These are phyloP conservation scores for Drosophila persimilis DNA, from an alignment of 1,140 invertebrate genomes.

Conservation along the genomic window DNA sequence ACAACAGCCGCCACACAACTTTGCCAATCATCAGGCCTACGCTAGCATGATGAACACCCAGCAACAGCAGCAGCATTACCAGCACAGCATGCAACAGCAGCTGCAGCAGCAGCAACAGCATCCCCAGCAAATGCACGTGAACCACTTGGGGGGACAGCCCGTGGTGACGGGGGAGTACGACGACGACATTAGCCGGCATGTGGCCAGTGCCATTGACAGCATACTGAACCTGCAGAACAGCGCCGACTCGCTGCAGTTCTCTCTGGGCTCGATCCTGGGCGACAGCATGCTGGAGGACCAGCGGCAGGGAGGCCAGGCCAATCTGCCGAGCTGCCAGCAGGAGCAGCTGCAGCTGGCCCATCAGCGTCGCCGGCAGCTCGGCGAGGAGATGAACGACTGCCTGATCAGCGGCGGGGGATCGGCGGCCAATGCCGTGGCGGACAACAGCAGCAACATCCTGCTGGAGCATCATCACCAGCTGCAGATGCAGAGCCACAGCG, in stretches of 20 bases:
- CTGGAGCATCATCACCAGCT: conserved; percentile 66
- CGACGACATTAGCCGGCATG: conserved; percentile 89
- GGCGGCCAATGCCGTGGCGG: conserved; percentile 51
- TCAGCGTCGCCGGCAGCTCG: conserved; percentile 62
- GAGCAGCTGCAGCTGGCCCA: conserved; percentile 42
- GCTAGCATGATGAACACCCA: conserved; percentile 60
- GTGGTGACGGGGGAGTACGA: conserved; percentile 81
- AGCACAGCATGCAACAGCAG: conserved; percentile 66
- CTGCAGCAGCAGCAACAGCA: conserved; percentile 69
- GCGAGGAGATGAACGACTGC: conserved; percentile 80
- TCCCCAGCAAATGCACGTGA: conserved; percentile 77
- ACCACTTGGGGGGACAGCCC: conserved; percentile 49
- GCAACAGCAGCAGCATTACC: conserved; percentile 58
- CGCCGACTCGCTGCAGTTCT: conserved; percentile 78
- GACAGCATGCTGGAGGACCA: conserved; percentile 79
- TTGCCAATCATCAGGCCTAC: conserved; percentile 59
- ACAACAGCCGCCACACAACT: conserved; percentile 61
- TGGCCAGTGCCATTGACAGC: conserved; percentile 90
- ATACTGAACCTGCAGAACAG: conserved; percentile 88
- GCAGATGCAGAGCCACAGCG: conserved; percentile 48
- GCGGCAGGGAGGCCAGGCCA: conserved; percentile 54
- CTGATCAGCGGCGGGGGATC: conserved; percentile 70
- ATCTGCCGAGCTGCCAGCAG: conserved; percentile 70
- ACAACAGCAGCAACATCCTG: conserved; percentile 51
- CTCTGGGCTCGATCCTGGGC: conserved; percentile 75